Evolutionary conservation across 2,113 vertebrate species (phyloP).

Genomic region (Pterocles burchelli): DNA sequence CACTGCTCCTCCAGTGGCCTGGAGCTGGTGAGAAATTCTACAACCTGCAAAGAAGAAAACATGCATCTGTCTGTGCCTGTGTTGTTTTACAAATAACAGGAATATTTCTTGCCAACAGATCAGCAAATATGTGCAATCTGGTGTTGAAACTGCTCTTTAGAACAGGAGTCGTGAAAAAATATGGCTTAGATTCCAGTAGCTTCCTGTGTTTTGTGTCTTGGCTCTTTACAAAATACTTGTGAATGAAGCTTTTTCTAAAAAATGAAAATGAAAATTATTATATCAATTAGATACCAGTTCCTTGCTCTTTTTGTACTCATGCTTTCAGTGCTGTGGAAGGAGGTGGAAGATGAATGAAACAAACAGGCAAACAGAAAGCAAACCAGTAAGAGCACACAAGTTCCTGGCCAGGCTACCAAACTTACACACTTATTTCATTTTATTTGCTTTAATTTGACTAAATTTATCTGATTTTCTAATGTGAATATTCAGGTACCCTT

Average conservation of each 20-base stretch:
- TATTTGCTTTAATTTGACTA: background rate
- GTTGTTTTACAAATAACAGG: background rate
- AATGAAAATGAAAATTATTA: background rate
- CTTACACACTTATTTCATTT: background rate
- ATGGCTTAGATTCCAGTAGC: background rate
- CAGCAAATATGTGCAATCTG: background rate
- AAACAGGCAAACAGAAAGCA: background rate
- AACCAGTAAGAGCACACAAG: background rate
- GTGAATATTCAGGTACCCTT: background rate
- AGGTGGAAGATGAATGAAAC: background rate
- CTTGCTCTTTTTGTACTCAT: background rate
- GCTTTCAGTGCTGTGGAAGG: background rate
- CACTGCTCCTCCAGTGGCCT: background rate
- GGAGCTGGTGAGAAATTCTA: background rate
- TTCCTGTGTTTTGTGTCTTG: background rate
- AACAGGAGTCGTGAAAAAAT: background rate
- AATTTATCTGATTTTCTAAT: background rate
- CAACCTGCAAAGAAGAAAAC: background rate
- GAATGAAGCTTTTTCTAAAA: background rate
- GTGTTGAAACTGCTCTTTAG: background rate
- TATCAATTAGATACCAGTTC: background rate
- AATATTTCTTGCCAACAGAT: background rate
- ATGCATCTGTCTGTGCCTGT: background rate
- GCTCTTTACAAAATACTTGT: background rate
- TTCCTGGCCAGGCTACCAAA: background rate